phyloP scores from a whole-genome alignment of 2,888 invertebrate genomes.

The Chymomyza caudatula region DNA sequence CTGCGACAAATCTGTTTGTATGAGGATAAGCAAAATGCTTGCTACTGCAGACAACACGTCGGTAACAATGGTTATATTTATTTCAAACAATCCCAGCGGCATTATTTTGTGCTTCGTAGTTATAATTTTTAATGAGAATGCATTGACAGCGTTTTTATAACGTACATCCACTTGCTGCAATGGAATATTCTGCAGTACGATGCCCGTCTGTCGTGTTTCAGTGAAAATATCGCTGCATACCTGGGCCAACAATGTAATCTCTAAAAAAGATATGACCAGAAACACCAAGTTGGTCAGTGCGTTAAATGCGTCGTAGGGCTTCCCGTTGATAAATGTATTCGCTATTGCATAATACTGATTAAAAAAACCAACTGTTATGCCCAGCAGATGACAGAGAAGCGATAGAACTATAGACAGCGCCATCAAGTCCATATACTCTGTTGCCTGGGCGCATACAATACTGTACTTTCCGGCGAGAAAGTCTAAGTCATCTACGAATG shows the following conservation, averaged over 20 bases:
- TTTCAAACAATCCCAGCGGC: slow-evolving; percentile 68
- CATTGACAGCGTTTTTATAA: slow-evolving; percentile 63
- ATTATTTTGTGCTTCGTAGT: slow-evolving; percentile 62
- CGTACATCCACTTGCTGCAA: slow-evolving; percentile 64
- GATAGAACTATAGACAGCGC: slow-evolving; percentile 64
- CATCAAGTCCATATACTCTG: slow-evolving; percentile 49
- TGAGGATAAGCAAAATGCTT: slow-evolving; percentile 73
- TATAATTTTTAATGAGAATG: slow-evolving; percentile 64
- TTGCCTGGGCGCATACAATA: slow-evolving; percentile 43
- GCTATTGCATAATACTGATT: slow-evolving; percentile 69
- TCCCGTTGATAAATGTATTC: slow-evolving; percentile 60
- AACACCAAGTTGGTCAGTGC: slow-evolving; percentile 69
- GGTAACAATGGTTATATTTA: slow-evolving; percentile 63
- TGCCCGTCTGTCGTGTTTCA: slow-evolving; percentile 56
- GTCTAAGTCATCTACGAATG: slow-evolving; percentile 73
- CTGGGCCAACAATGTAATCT: slow-evolving; percentile 59
- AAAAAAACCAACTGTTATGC: slow-evolving; percentile 72
- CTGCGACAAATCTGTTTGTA: slow-evolving; percentile 74
- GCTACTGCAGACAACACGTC: slow-evolving; percentile 68
- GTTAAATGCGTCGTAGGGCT: slow-evolving; percentile 65
- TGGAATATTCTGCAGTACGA: slow-evolving; percentile 62
- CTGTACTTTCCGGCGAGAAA: slow-evolving; percentile 54
- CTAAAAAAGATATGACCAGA: slow-evolving; percentile 64
- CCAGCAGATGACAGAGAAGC: slow-evolving; percentile 70
- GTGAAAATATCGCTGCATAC: slow-evolving; percentile 49